A percentile compares a stretch with the other conserved stretches of the same genome.
Conservation (phyloP, 2,113 vertebrate genomes). For the Alouatta palliata region DNA sequence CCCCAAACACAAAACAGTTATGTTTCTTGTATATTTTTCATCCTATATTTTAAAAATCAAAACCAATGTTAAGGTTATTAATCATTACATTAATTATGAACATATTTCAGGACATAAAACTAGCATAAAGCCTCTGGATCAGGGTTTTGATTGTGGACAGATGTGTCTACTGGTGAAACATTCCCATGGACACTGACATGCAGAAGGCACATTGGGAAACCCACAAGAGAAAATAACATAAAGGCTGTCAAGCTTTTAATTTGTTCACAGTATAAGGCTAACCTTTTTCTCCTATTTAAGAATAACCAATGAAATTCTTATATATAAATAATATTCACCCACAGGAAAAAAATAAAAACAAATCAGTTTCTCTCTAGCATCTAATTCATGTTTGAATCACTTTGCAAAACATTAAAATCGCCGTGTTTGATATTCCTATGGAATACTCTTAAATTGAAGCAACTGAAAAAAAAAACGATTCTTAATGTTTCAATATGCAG, state of each 20-base stretch:
- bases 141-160: not conserved
- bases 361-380: not conserved
- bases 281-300: not conserved
- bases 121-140: not conserved
- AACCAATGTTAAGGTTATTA: not conserved
- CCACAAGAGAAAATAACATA: not conserved
- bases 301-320: not conserved
- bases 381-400: constrained; percentile 18
- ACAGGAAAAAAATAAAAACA: not conserved
- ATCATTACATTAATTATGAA: not conserved
- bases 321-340: not conserved
- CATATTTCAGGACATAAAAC: not conserved
- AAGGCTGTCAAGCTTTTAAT: not conserved
- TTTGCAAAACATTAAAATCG: not conserved
- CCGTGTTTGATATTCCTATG: not conserved
- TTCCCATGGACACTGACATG: not conserved
- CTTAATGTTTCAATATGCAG: not conserved
- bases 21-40: constrained; percentile 1
- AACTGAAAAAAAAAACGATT: not conserved
- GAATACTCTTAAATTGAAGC: not conserved
- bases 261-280: not conserved
- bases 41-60: not conserved
- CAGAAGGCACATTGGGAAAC: not conserved
- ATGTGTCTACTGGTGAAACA: not conserved
- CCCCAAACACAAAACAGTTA: not conserved